phyloP scores from a whole-genome alignment of 2,888 invertebrate genomes.

The Scaptomyza tumidula region DNA sequence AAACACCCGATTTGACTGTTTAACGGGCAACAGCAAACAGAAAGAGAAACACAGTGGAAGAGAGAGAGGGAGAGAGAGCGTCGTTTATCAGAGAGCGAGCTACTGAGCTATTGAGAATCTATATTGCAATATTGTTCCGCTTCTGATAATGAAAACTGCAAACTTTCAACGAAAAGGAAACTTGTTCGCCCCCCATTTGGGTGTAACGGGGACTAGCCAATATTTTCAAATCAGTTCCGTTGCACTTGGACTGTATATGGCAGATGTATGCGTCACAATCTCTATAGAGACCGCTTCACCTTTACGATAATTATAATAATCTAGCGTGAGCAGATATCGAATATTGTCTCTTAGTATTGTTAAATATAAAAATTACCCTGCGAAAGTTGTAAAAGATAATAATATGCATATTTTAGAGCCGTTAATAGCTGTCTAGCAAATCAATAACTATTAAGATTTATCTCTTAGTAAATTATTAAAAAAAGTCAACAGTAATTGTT shows the following conservation, averaged over 20 bases:
- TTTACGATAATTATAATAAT: slow-evolving; percentile 7
- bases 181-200: slow-evolving; percentile 45
- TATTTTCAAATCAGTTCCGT: slow-evolving; percentile 58
- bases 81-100: slow-evolving; percentile 17
- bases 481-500: background rate
- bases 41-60: slow-evolving; percentile 10
- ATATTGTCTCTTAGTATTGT: background rate
- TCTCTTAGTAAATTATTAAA: background rate
- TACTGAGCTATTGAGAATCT: background rate
- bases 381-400: background rate
- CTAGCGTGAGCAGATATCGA: slow-evolving; percentile 4
- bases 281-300: slow-evolving; percentile 12
- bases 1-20: slow-evolving; percentile 57
- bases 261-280: slow-evolving; percentile 31
- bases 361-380: slow-evolving; percentile 19
- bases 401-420: background rate
- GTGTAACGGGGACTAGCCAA: slow-evolving; percentile 19
- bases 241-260: slow-evolving; percentile 28
- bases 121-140: slow-evolving; percentile 38
- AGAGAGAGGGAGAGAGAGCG: slow-evolving; percentile 15
- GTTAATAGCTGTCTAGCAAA: background rate
- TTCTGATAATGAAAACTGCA: slow-evolving; percentile 46
- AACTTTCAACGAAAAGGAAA: slow-evolving; percentile 54
- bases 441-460: background rate
- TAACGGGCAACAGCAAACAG: slow-evolving; percentile 30